A percentile compares a stretch with the other conserved stretches of the same genome.
Conservation (phyloP, 1,140 invertebrate species). For the Macrocentrus cingulum region DNA sequence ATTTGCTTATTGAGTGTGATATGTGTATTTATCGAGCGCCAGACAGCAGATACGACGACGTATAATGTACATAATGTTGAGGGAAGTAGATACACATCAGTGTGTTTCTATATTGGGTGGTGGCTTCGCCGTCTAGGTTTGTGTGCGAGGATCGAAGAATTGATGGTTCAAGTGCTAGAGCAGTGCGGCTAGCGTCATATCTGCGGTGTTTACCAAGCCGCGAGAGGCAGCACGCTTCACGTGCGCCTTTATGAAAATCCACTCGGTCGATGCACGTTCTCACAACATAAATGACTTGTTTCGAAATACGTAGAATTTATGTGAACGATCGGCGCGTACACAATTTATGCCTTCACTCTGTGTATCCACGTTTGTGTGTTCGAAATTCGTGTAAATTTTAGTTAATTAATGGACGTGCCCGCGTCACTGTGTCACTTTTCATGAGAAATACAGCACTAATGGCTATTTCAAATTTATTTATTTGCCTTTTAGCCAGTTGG, state of each 20-base stretch:
- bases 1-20: slow-evolving; percentile 23
- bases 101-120: too few relatives aligned
- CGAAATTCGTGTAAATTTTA: neutral
- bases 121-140: too few relatives aligned
- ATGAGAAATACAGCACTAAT: too few relatives aligned
- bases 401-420: slow-evolving; percentile 12
- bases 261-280: slow-evolving; percentile 8
- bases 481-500: too few relatives aligned
- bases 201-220: slow-evolving; percentile 14
- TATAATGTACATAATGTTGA: neutral
- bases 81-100: too few relatives aligned
- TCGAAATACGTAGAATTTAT: neutral
- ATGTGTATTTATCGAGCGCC: slow-evolving; percentile 11
- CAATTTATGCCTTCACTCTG: too few relatives aligned
- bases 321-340: too few relatives aligned
- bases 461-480: too few relatives aligned
- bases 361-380: too few relatives aligned
- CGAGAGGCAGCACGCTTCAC: slow-evolving; percentile 15
- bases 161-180: too few relatives aligned
- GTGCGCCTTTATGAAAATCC: slow-evolving; percentile 18
- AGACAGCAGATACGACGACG: neutral
- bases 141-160: too few relatives aligned
- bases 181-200: slow-evolving; percentile 1
- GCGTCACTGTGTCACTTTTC: too few relatives aligned
- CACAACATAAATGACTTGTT: slow-evolving; percentile 9